Evolutionary conservation across 2,113 vertebrate genomes (phyloP).

Genomic region (Gnathonemus longibarbis): DNA sequence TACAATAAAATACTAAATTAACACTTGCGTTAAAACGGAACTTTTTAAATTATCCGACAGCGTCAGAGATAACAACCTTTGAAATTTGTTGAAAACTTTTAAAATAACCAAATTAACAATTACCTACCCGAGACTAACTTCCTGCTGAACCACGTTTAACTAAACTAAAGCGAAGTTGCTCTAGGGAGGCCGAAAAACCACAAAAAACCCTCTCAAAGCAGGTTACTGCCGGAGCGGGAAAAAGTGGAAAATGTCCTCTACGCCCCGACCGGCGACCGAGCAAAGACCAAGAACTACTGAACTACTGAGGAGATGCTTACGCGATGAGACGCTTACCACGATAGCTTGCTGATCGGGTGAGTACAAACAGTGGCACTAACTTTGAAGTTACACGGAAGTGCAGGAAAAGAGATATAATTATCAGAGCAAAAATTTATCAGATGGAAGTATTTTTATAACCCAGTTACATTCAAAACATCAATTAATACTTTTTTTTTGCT

Average conservation of each 20-base stretch:
- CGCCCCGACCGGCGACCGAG: neutral
- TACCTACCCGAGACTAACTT: no score
- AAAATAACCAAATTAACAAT: no score
- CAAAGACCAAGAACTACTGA: neutral
- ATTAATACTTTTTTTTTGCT: neutral
- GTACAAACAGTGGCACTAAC: neutral
- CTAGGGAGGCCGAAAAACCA: no score
- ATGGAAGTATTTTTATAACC: neutral
- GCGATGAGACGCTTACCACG: neutral
- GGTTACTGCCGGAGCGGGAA: neutral
- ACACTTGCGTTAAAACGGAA: no score
- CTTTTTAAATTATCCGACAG: no score
- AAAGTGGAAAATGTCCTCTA: neutral
- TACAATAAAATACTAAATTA: no score
- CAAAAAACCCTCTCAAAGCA: no score
- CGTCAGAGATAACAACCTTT: no score
- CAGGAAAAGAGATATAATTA: neutral
- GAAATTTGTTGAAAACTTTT: no score
- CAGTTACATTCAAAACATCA: neutral
- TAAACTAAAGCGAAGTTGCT: no score
- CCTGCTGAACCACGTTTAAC: no score
- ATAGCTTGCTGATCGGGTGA: neutral
- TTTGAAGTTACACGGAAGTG: neutral
- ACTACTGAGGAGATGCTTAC: neutral
- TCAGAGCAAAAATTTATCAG: neutral